Base-by-base conservation (phyloP, 2,797 vertebrate genomes). In the Arrhamphus sclerolepis region DNA sequence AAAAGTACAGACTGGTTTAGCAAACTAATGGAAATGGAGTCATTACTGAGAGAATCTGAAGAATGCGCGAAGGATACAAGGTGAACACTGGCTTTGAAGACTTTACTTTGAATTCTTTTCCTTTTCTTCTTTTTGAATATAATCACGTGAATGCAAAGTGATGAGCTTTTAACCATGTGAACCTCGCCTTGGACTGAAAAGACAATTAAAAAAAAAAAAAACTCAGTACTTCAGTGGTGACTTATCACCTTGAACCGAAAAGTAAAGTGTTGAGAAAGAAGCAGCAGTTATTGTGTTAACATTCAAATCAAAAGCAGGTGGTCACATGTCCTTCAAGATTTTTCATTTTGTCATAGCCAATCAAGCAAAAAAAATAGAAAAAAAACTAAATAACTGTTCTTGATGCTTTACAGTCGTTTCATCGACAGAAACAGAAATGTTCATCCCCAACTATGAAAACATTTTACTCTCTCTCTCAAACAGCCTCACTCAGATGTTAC, bases 21-120 rank as follows among this genome's bases (percentile, higher is more conserved):
- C 21, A 41, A 55, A 79, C 72, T 59, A 77, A 56, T 48, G 14
- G 50, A 61, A 43, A 26, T 42, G 62, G 19, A 72, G 49, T 75
- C 41, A 75, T 56, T 54, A 24, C 20, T 34, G 18, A 46, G 43
- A 65, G 26, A 48, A 21, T 71, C 46, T 44, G 29, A 56, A 55
- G 41, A 74, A 55, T 41, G 39, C 38, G 49, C 48, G 46, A 75
- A 24, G 40, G 48, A 64, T 70, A 63, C 39, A 71, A 75, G 47
- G 60, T 73, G 40, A 71, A 66, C 18, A 17, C 9, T n/a, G 50
- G 4, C 1, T 56, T 46, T 16, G 13, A 17, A 26, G 2, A 1
- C 11, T 5, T 20, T 51, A 1, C 6, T 20, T 48, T n/a, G n/a
- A 10, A 17, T n/a, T n/a, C 4, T 4, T 10, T 24, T 24, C 8